phyloP scores from a whole-genome alignment of 1,140 invertebrate genomes.

The Paramacrobiotus metropolitanus region DNA sequence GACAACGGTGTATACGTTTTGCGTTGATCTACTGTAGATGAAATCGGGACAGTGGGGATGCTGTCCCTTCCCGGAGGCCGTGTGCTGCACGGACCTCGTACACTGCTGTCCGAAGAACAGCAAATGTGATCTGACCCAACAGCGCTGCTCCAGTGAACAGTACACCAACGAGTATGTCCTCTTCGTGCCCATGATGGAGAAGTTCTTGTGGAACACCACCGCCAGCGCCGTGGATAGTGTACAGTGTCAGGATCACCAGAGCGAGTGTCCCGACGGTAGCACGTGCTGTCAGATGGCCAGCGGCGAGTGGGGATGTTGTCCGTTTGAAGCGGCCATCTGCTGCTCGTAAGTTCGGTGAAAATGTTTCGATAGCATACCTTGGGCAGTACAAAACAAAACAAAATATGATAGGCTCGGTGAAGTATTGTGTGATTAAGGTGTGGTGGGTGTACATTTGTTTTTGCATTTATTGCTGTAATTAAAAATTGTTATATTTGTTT shows the following conservation, averaged over 20 bases:
- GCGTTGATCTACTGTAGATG: constrained; percentile 12
- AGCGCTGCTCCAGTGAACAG: background rate
- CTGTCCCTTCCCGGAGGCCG: constrained; percentile 21
- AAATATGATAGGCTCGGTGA: too few relatives aligned
- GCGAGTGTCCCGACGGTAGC: constrained; percentile 19
- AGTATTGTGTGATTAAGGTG: too few relatives aligned
- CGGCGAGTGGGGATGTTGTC: constrained; percentile 23
- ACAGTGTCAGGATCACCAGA: background rate
- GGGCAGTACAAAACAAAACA: too few relatives aligned
- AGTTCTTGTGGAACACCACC: background rate
- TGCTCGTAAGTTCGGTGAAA: constrained; percentile 14
- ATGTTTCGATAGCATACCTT: too few relatives aligned
- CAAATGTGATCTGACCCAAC: constrained; percentile 13
- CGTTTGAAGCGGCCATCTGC: constrained; percentile 19
- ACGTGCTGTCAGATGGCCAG: constrained; percentile 22
- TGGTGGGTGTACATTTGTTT: background rate
- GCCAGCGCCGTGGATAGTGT: background rate
- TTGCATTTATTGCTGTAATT: background rate
- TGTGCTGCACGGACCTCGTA: constrained; percentile 17
- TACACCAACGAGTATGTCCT: too few relatives aligned
- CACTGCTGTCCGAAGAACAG: constrained; percentile 19
- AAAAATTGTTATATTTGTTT: background rate
- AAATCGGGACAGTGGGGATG: constrained; percentile 19
- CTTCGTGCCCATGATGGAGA: background rate
- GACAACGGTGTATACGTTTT: background rate